A percentile compares a stretch with the other conserved stretches of the same genome.
Evolutionary conservation across 2,113 vertebrate genomes (phyloP).

Genomic region (Passer domesticus): DNA sequence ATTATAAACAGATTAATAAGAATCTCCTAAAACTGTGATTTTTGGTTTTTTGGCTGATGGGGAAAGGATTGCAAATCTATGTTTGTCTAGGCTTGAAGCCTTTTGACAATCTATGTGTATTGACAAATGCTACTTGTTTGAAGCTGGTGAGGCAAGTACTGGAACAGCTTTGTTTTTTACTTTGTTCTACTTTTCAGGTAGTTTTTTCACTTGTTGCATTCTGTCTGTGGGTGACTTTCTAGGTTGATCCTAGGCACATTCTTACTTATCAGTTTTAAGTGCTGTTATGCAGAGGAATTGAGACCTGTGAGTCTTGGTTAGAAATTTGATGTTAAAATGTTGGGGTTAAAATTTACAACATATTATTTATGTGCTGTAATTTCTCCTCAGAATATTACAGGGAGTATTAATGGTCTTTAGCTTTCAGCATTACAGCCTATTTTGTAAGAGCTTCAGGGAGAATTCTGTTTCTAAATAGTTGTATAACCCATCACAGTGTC

Average conservation of each 20-base stretch:
- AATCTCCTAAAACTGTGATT: neutral
- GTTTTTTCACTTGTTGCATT: neutral
- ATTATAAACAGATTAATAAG: neutral
- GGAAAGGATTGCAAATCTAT: neutral
- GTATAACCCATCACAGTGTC: neutral
- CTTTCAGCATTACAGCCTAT: neutral
- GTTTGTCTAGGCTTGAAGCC: neutral
- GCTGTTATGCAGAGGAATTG: neutral
- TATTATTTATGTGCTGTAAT: neutral
- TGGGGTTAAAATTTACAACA: neutral
- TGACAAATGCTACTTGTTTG: neutral
- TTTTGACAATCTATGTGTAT: neutral
- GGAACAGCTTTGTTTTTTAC: neutral
- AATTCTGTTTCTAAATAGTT: neutral
- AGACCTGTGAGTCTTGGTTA: neutral
- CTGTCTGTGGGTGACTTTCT: neutral
- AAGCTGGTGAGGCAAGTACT: neutral
- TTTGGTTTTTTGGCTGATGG: accelerated
- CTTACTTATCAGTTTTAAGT: neutral
- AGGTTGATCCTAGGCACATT: neutral
- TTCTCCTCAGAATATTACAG: neutral
- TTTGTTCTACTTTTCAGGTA: neutral
- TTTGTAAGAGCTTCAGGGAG: neutral
- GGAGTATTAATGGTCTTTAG: neutral
- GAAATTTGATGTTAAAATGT: neutral